Evolutionary conservation across 2,113 vertebrate species (phyloP), one percentile per base, ranked within the genome.

Genomic region (Rhinolophus ferrumequinum): DNA sequence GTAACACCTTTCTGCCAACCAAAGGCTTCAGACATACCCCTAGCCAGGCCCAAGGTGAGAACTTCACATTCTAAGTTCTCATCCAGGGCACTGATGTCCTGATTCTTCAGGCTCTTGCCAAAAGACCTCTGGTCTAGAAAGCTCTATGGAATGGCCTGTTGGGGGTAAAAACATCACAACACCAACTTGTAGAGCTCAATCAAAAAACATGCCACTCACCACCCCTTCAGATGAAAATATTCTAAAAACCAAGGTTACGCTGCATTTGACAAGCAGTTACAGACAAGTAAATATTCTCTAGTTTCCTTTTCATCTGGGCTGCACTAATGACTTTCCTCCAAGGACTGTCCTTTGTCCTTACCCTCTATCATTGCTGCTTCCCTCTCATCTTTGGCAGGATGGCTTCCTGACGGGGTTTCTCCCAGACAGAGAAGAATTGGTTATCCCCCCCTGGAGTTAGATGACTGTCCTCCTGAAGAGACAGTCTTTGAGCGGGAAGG

Each of bases 401-500:
- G 15, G 33, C 54, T 73, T 86, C 83, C 67, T 87, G 35, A n/a
- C 54, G 62, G 69, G 24, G 8, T 58, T 79, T 95, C 72, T 77
- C 41, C 19, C n/a, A n/a, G 41, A 60, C 66, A 54, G 80, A 85
- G 38, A 95, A 87, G 91, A 93, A 87, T 15, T 35, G n/a, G 26
- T 47, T 84, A 30, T 86, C 58, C 35, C 83, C 76, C 77, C 90
- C 77, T n/a, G 30, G 67, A 62, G 54, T 44, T 76, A 88, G 24
- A 91, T 12, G 83, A 84, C 64, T 73, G 30, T 72, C 38, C 41
- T 89, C 64, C 79, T 35, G 30, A 83, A 90, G 75, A 50, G 93
- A 30, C 41, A 6, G 72, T 79, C 77, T 93, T 92, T 94, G 90
- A 95, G 77, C 4, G 38, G 81, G 54, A 93, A 72, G 60, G 41